These are phyloP conservation scores for Parelbella ahira DNA, from an alignment of 2,888 invertebrate genomes.

Conservation along the genomic window DNA sequence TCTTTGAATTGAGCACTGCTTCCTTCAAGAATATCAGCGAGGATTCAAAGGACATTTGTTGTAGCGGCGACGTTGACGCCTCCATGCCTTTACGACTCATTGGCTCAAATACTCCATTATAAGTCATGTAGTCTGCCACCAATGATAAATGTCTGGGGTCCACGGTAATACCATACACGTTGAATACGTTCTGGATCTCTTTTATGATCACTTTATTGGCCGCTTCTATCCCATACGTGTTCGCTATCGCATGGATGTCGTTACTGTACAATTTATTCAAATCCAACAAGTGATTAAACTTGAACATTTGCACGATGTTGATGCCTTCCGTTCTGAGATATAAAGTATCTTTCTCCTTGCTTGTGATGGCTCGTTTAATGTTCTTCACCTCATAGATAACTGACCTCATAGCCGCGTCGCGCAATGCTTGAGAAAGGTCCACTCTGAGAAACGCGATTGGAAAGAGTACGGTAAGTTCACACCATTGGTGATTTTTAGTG, in stretches of 20 bases:
- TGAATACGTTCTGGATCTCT: conserved; percentile 98
- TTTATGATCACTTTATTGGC: conserved; percentile 94
- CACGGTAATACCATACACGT: conserved; percentile 97
- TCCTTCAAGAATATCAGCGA: conserved; percentile 91
- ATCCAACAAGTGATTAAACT: conserved; percentile 88
- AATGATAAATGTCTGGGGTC: conserved; percentile 95
- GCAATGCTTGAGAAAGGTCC: conserved; percentile 88
- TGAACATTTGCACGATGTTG: conserved; percentile 94
- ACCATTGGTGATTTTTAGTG: conserved; percentile 88
- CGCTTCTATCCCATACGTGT: conserved; percentile 97
- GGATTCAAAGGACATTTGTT: conserved; percentile 99
- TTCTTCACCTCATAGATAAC: conserved; percentile 89
- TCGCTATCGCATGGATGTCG: conserved; percentile 94
- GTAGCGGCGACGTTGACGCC: conserved; percentile 94
- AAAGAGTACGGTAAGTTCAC: conserved; percentile 88
- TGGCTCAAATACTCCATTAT: conserved; percentile 92
- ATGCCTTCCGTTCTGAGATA: conserved; percentile 97
- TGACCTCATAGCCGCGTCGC: conserved; percentile 84
- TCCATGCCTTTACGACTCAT: conserved; percentile 96
- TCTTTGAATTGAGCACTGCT: conserved; percentile 85
- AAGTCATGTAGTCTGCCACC: conserved; percentile 99
- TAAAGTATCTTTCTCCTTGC: conserved; percentile 82
- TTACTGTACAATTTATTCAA: conserved; percentile 93
- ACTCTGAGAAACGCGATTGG: conserved; percentile 75
- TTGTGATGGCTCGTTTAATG: conserved; percentile 92